These are phyloP conservation scores for Globia sparganii DNA, from an alignment of 2,888 invertebrate species.

Conservation along the genomic window DNA sequence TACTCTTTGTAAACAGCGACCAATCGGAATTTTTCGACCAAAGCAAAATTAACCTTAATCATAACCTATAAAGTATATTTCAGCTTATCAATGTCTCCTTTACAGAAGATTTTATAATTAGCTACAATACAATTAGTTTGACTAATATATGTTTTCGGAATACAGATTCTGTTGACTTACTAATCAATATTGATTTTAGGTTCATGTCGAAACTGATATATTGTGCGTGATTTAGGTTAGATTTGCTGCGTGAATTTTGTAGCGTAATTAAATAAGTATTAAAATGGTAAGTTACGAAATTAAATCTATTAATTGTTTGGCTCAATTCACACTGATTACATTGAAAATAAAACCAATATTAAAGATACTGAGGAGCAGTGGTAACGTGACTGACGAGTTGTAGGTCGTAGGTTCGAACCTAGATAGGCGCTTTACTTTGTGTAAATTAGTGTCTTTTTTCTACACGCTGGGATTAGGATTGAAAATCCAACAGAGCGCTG, in stretches of 20 bases:
- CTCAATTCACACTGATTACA: neutral
- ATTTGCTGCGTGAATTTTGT: slow-evolving; percentile 13
- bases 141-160: slow-evolving; percentile 57
- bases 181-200: slow-evolving; percentile 39
- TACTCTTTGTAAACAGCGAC: slow-evolving; percentile 75
- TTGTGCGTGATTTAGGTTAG: neutral
- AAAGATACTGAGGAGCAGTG: too few species aligned
- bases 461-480: too few species aligned
- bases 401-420: too few species aligned
- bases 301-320: neutral
- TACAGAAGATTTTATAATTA: slow-evolving; percentile 59
- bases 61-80: neutral
- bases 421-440: too few species aligned
- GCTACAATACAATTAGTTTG: slow-evolving; percentile 68
- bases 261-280: neutral
- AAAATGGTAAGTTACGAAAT: neutral
- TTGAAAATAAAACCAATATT: neutral
- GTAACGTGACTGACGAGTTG: too few species aligned
- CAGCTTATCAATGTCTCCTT: neutral
- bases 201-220: slow-evolving; percentile 12
- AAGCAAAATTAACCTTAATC: neutral
- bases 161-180: slow-evolving; percentile 39
- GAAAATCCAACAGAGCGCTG: too few species aligned
- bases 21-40: neutral
- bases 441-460: too few species aligned